Base-by-base conservation (phyloP, 2,888 invertebrate species). In the Pachydiplax longipennis region DNA sequence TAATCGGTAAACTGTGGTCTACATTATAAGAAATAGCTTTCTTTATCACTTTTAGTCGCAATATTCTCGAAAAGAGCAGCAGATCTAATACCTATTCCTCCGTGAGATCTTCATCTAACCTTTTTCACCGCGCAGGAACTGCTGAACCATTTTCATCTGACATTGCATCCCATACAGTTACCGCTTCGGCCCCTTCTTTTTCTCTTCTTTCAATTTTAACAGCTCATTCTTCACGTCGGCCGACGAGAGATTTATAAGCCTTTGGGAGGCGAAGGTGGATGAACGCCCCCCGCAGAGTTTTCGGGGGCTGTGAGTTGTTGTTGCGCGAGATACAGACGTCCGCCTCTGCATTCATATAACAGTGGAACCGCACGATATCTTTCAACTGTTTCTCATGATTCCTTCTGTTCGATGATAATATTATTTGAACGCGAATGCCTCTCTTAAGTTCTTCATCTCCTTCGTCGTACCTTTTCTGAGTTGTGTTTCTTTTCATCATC, bases 151-250 rank as follows among this genome's bases (percentile, higher is more conserved):
- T 90, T 83, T 25, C 31, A 81, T 80, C 81, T 91, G 81, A 53
- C 91, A 92, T 92, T 92, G 91, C 91, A 92, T 91, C 91, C 91
- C 92, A 91, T 92, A 92, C 92, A 92, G 91, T 90, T 91, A 92
- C 91, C 92, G 91, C 92, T 92, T 15, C 83, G n/a, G 6, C 58
- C 37, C 35, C 83, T 15, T 6, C 31, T n/a, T 18, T 18, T 2
- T 22, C n/a, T 37, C 61, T 37, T 61, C 58, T 87, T 87, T 87
- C 87, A 87, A 87, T 87, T 87, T 87, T 87, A 87, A 87, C 87
- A 61, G 87, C 87, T 87, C 87, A 87, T 87, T 87, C 87, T 65
- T 61, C 87, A 83, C 83, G 83, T 83, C 83, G 58, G 37, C 22
- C 87, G 61, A 40, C 58, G 37, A 61, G 58, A 87, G 87, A 87